Base-by-base conservation (phyloP, 2,888 invertebrate species). In the Yponomeuta evonymella region DNA sequence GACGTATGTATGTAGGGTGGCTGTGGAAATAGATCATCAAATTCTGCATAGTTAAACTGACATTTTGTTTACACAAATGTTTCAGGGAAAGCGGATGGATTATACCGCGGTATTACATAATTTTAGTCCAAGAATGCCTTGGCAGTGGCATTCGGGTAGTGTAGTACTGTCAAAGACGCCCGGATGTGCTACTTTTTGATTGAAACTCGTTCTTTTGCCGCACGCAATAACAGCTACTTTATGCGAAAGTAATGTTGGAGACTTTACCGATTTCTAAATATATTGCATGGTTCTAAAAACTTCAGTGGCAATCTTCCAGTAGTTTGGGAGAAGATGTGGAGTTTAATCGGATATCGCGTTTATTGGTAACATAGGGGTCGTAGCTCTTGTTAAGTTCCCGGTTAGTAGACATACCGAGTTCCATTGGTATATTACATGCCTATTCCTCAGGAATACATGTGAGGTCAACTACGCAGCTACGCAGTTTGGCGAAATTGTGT, bases 141-240 rank as follows among this genome's bases (percentile, higher is more conserved):
- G 87, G 87, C 87, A 87, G 75, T 87, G 85, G 81, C 82, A 84
- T 83, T 86, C 79, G 79, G 67, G 65, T 65, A 30, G 65, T 65
- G 65, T 65, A 29, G 65, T 58, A 58, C 43, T 43, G 43, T 43
- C 43, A 43, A 43, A 43, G 8, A 8, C 43, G 6, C 8, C 9
- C 43, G 43, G 43, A 43, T 43, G 43, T 43, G 43, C 43, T 8
- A 43, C 8, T 5, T 43, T 43, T 43, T 43, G 43, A 1, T 43
- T 43, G 8, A 43, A 43, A 43, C 6, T 43, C 8, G 43, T 43
- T 43, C 43, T 8, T 43, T 5, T 43, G 43, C 43, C 8, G 6
- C 8, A 8, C 43, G 43, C 8, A 43, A 43, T 43, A 43, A 43
- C 5, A 8, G 43, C 8, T 8, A 6, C 6, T 43, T 43, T 43